A percentile compares a stretch with the other conserved stretches of the same genome.
Evolutionary conservation across 1,140 invertebrate genomes (phyloP).

Genomic region (Cotesia vestalis): DNA sequence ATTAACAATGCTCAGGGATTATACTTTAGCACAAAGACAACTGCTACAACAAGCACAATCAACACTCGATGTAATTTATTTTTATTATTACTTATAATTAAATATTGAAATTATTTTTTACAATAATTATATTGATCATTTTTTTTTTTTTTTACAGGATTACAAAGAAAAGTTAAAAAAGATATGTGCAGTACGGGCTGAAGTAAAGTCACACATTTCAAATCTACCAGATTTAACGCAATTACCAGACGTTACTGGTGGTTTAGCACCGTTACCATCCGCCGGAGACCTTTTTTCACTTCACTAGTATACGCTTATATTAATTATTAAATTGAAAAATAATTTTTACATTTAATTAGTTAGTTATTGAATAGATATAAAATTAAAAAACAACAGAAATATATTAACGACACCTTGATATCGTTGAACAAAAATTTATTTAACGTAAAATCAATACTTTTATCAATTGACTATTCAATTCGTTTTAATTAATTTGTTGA

Average conservation of each 20-base stretch:
- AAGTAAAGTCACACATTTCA: conserved; percentile 90
- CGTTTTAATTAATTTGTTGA: too few relatives aligned
- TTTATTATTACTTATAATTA: conserved; percentile 6
- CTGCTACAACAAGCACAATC: conserved; percentile 84
- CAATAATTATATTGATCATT: conserved; percentile 2
- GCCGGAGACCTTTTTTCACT: conserved; percentile 91
- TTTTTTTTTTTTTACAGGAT: conserved; percentile 71
- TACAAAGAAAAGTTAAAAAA: conserved; percentile 87
- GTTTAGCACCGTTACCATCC: conserved; percentile 89
- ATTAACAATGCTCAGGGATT: conserved; percentile 86
- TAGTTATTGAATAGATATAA: background rate
- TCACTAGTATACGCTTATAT: conserved; percentile 49
- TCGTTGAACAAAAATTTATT: too few relatives aligned
- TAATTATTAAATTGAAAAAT: background rate
- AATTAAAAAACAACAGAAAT: conserved; percentile 1
- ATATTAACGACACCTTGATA: background rate
- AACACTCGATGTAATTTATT: conserved; percentile 78
- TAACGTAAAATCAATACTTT: too few relatives aligned
- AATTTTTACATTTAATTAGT: background rate
- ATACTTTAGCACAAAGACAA: conserved; percentile 84
- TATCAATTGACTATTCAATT: too few relatives aligned
- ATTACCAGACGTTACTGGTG: conserved; percentile 88
- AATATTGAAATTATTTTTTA: background rate
- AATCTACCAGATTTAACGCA: conserved; percentile 92
- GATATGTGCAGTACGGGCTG: conserved; percentile 82